Conservation (phyloP, 1,140 invertebrate genomes). For the Drusus annulatus region DNA sequence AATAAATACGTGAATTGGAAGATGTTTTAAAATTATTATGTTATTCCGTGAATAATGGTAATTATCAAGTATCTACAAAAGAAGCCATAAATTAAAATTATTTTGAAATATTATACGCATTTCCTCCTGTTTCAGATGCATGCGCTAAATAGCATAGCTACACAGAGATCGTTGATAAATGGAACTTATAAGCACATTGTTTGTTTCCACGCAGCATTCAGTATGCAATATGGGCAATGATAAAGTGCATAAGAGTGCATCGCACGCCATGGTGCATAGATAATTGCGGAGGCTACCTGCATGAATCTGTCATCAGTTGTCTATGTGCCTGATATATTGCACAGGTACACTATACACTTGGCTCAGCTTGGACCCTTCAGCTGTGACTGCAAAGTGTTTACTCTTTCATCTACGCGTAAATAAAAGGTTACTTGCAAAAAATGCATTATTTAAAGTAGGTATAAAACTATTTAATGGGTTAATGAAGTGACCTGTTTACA, state of each 20-base stretch:
- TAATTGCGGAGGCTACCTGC: conserved; percentile 58
- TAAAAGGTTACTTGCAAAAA: background rate
- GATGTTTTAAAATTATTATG: too few species aligned
- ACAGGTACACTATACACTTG: conserved; percentile 40
- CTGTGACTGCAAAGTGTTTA: background rate
- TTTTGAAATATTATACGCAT: too few species aligned
- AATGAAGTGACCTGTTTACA: background rate
- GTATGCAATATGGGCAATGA: conserved; percentile 54
- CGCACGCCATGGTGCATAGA: conserved; percentile 52
- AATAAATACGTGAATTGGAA: too few species aligned
- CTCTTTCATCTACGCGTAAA: background rate
- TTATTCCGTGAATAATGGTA: too few species aligned
- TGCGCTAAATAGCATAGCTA: background rate
- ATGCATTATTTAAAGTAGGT: background rate
- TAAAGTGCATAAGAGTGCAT: conserved; percentile 52
- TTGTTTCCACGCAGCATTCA: background rate
- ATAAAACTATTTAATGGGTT: too few species aligned
- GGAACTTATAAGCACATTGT: background rate
- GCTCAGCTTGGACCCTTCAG: conserved; percentile 6
- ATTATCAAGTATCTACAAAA: too few species aligned
- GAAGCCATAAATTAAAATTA: too few species aligned
- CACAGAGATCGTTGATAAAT: background rate
- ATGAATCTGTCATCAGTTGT: conserved; percentile 57
- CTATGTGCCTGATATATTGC: conserved; percentile 48
- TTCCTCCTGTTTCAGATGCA: too few species aligned